Evolutionary conservation across 2,888 invertebrate genomes (phyloP).

Genomic region (Ephialtes manifestator): DNA sequence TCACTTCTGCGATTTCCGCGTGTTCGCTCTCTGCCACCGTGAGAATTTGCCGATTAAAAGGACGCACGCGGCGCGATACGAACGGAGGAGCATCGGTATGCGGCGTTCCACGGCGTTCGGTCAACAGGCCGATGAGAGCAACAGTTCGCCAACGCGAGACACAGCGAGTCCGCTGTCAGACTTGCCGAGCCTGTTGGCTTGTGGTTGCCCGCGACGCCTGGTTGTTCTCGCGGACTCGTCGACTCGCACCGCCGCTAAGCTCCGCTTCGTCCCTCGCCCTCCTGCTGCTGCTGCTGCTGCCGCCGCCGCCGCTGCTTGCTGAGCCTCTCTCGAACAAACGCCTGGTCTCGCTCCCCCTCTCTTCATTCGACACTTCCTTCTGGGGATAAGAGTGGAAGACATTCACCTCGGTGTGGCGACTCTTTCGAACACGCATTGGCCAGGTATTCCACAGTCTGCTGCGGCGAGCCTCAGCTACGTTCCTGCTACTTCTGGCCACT

Average conservation of each 20-base stretch:
- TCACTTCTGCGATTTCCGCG: neutral
- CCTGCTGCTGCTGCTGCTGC: neutral
- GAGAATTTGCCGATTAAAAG: slow-evolving; percentile 1
- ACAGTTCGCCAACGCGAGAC: slow-evolving; percentile 31
- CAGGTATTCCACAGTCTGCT: slow-evolving; percentile 45
- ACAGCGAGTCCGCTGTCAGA: slow-evolving; percentile 42
- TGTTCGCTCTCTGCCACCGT: neutral
- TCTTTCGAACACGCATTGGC: slow-evolving; percentile 58
- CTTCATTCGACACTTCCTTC: slow-evolving; percentile 58
- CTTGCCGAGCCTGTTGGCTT: slow-evolving; percentile 55
- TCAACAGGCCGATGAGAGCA: slow-evolving; percentile 26
- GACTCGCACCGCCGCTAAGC: slow-evolving; percentile 21
- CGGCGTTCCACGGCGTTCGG: slow-evolving; percentile 3
- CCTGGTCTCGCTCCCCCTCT: slow-evolving; percentile 8
- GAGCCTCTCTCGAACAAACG: slow-evolving; percentile 18
- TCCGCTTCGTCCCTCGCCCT: slow-evolving; percentile 41
- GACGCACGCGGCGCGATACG: slow-evolving; percentile 9
- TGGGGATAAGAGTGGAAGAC: slow-evolving; percentile 76
- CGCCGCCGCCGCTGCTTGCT: slow-evolving; percentile 34
- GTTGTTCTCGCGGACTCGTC: slow-evolving; percentile 22
- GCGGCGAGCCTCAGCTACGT: slow-evolving; percentile 13
- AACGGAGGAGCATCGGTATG: slow-evolving; percentile 30
- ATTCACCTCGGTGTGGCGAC: slow-evolving; percentile 79
- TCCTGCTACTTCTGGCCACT: neutral
- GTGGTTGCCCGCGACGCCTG: slow-evolving; percentile 51